Evolutionary conservation across 2,888 invertebrate species (phyloP), one percentile per base, ranked within the genome.

Genomic region (Drosophila basisetae): DNA sequence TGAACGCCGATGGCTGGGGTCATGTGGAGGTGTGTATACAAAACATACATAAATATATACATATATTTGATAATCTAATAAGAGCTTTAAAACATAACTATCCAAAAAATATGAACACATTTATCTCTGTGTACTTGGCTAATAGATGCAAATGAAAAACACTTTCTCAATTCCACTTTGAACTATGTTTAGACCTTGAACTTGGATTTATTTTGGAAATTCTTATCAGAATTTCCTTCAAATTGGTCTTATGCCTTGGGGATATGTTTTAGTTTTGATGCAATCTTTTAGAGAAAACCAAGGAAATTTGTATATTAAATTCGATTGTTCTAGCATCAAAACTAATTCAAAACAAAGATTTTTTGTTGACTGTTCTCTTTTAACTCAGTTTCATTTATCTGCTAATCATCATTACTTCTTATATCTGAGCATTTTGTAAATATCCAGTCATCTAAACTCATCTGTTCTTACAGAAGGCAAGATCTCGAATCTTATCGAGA

Each of bases 1-100:
- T 96, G 94, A 96, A 96, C 94, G 95, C 96, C 94, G 96, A 96
- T 95, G 96, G 96, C 94, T 96, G 96, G 96, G 96, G 95, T 94
- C 96, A 96, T 94, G 94, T 96, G 92, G 96, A 96, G 96, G 96
- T 96, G 95, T 94, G 93, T 92, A 84, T 89, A 74, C 35, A 70
- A 68, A 59, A 56, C 55, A 47, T 16, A 47, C 47, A 47, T 25
- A 25, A 47, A 47, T 47, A 47, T 47, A 47, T 47, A 22, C 47
- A 47, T 47, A 47, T 47, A 25, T 47, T 7, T 47, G 1, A 49
- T 53, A 71, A 33, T 33, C 4, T 33, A 33, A 60, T n/a, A 39
- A 25, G 7, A 52, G 28, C 39, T 58, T 49, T 39, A 28, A 41
- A 49, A 54, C 39, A 39, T 58, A 43, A 58, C 31, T 62, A 50